phyloP scores from a whole-genome alignment of 2,797 vertebrate genomes.

The Sorex maritimensis region DNA sequence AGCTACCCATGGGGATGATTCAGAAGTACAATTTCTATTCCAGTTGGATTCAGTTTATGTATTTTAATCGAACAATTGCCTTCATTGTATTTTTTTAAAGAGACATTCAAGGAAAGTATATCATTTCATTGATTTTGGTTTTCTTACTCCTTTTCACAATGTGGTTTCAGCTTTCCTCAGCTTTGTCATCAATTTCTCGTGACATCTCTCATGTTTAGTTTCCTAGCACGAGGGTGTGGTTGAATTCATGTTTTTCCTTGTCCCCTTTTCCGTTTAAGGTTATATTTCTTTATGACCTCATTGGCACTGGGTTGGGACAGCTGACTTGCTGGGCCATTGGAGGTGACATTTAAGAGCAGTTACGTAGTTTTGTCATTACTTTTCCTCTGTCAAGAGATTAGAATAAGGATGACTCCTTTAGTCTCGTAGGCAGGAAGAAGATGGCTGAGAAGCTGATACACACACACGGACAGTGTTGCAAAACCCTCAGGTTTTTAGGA shows the following conservation, averaged over 20 bases:
- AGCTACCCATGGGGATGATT: background rate
- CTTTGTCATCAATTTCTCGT: slow-evolving; percentile 15
- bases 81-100: background rate
- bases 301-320: background rate
- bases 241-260: slow-evolving; percentile 16
- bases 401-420: background rate
- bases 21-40: slow-evolving; percentile 54
- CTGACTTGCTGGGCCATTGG: background rate
- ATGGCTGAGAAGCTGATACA: background rate
- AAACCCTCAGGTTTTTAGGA: background rate
- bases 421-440: background rate
- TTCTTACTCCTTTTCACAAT: slow-evolving; percentile 32
- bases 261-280: background rate
- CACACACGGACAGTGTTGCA: background rate
- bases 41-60: slow-evolving; percentile 7
- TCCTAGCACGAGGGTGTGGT: background rate
- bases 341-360: background rate
- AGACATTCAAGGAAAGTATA: background rate
- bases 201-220: slow-evolving; percentile 22
- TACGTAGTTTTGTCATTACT: background rate
- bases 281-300: background rate
- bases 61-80: slow-evolving; percentile 41
- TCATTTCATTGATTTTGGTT: background rate
- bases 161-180: slow-evolving; percentile 41
- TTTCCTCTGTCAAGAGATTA: background rate